Percentiles rank a stretch among this genome's conserved stretches.
Conservation (phyloP, 1,140 invertebrate genomes). For the Pteromalus puparum region DNA sequence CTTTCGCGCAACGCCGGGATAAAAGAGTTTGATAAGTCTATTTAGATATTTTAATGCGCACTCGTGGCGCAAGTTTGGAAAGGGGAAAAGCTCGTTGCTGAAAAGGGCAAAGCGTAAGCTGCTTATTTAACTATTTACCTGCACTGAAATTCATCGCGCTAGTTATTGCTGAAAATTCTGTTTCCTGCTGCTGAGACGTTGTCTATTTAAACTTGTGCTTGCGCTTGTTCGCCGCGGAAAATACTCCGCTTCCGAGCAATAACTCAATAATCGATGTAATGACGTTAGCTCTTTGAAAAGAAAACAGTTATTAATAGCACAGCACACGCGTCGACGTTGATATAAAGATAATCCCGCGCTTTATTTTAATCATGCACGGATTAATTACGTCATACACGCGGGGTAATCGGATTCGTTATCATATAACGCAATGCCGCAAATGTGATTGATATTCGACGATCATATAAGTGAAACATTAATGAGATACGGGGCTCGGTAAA, state of each 20-base stretch:
- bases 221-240: neutral
- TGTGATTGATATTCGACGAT: too few relatives aligned
- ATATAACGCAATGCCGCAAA: too few relatives aligned
- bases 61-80: neutral
- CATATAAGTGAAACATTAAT: neutral
- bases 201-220: constrained; percentile 11
- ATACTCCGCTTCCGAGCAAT: too few relatives aligned
- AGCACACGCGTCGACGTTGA: neutral
- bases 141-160: constrained; percentile 12
- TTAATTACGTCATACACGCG: neutral
- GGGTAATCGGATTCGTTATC: neutral
- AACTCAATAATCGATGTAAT: neutral
- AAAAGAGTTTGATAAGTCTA: neutral
- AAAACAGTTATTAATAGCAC: neutral
- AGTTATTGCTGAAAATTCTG: neutral
- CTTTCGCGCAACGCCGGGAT: neutral
- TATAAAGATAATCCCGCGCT: too few relatives aligned
- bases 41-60: neutral
- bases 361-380: neutral
- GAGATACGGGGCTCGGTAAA: neutral
- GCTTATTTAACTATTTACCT: constrained; percentile 11
- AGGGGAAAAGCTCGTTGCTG: constrained; percentile 3
- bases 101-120: constrained; percentile 13
- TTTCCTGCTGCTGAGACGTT: neutral
- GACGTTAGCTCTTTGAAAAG: neutral